Evolutionary conservation across 1,140 invertebrate genomes (phyloP).

Genomic region (Drosophila biarmipes): DNA sequence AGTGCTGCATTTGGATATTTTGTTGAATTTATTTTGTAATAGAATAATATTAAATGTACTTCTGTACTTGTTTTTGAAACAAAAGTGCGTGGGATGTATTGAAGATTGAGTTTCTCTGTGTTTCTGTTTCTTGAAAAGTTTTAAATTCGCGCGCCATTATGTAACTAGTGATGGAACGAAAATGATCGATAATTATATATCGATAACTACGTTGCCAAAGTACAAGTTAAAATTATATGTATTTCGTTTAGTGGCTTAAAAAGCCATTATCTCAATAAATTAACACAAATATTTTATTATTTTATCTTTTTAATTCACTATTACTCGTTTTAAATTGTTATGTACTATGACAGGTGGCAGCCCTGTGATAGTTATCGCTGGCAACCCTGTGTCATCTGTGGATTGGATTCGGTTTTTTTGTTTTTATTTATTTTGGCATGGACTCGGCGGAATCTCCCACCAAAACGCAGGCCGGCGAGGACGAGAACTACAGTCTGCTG

Average conservation of each 20-base stretch:
- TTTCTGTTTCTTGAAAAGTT: not conserved
- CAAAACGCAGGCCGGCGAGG: conserved; percentile 70
- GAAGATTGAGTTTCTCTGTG: too few species aligned
- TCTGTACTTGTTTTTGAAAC: too few species aligned
- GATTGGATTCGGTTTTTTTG: conserved; percentile 41
- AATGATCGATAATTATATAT: not conserved
- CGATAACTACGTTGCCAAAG: not conserved
- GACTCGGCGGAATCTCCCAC: conserved; percentile 74
- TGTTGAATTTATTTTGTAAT: too few species aligned
- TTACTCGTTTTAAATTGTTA: not conserved
- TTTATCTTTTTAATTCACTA: not conserved
- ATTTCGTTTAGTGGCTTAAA: not conserved
- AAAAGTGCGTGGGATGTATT: too few species aligned
- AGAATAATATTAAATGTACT: too few species aligned
- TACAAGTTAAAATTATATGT: not conserved
- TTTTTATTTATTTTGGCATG: conserved; percentile 69
- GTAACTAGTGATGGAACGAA: not conserved
- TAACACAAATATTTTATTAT: not conserved
- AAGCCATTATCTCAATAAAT: not conserved
- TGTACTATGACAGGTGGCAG: not conserved
- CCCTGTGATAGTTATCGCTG: not conserved
- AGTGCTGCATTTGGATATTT: too few species aligned
- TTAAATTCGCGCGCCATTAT: not conserved
- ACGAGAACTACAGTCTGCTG: conserved; percentile 72
- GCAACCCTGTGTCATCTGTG: conserved; percentile 3